phyloP scores from a whole-genome alignment of 2,888 invertebrate species.

The Lasioglossum morio region DNA sequence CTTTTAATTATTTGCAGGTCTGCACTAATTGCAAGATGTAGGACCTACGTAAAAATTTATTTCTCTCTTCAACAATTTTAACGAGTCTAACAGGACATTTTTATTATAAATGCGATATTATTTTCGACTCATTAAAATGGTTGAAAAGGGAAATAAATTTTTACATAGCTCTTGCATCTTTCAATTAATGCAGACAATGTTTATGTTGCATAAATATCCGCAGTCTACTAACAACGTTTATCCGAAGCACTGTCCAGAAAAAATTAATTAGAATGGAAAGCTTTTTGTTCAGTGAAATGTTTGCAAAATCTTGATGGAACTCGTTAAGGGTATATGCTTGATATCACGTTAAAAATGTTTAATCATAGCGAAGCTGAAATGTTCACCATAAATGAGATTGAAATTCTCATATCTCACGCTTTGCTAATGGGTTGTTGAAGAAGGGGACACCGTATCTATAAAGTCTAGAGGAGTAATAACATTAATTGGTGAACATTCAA shows the following conservation, averaged over 20 bases:
- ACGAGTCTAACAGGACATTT: background rate
- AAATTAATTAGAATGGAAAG: background rate
- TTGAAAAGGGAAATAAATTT: background rate
- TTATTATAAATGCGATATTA: background rate
- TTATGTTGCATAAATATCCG: background rate
- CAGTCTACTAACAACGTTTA: background rate
- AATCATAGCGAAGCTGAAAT: background rate
- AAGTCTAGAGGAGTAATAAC: background rate
- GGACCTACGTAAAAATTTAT: background rate
- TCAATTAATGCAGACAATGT: background rate
- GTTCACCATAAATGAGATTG: background rate
- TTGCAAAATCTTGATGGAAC: background rate
- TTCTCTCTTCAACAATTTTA: background rate
- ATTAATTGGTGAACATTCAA: conserved; percentile 2
- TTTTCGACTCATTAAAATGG: background rate
- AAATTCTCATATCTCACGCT: background rate
- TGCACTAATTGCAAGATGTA: background rate
- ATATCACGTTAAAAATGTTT: background rate
- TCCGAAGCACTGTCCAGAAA: background rate
- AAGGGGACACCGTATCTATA: background rate
- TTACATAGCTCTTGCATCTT: background rate
- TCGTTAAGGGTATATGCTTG: background rate
- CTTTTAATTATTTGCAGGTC: background rate
- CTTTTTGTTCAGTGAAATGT: background rate
- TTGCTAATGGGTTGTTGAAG: background rate